Percentiles rank a stretch among this genome's conserved stretches.
phyloP scores from a whole-genome alignment of 2,888 invertebrate species.

The Lymantria monacha region DNA sequence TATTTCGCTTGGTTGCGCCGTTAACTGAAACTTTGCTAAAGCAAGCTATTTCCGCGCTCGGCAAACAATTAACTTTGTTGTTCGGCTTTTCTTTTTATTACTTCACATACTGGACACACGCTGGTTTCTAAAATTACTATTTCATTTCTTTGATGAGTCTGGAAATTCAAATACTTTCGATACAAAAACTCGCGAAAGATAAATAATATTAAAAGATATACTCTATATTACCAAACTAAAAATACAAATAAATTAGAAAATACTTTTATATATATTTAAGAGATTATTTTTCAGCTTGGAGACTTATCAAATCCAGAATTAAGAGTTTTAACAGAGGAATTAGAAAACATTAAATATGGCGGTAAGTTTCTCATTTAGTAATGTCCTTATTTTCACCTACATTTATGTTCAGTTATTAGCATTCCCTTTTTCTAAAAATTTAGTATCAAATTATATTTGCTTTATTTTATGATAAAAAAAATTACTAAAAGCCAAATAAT shows the following conservation, averaged over 20 bases:
- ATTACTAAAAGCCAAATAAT: too few relatives aligned
- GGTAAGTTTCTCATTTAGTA: conserved; percentile 81
- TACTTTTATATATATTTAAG: not conserved
- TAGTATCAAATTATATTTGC: too few relatives aligned
- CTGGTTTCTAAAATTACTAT: not conserved
- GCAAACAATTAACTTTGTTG: conserved; percentile 43
- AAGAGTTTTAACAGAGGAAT: conserved; percentile 94
- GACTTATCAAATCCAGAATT: conserved; percentile 95
- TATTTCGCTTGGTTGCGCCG: conserved; percentile 53
- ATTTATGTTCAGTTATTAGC: too few relatives aligned
- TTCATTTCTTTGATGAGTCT: too few relatives aligned
- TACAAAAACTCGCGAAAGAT: too few relatives aligned
- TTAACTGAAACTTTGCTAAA: conserved; percentile 51
- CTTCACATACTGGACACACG: not conserved
- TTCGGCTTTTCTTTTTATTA: conserved; percentile 23
- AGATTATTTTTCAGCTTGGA: conserved; percentile 87
- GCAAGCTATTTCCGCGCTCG: conserved; percentile 46
- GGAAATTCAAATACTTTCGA: too few relatives aligned
- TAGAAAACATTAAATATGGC: conserved; percentile 95
- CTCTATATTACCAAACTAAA: too few relatives aligned
- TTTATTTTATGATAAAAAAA: too few relatives aligned
- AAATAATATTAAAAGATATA: too few relatives aligned
- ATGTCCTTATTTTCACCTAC: not conserved
- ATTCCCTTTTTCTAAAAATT: too few relatives aligned
- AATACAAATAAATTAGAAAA: too few relatives aligned